Evolutionary conservation across 2,113 vertebrate genomes (phyloP).

Genomic region (Lathamus discolor): DNA sequence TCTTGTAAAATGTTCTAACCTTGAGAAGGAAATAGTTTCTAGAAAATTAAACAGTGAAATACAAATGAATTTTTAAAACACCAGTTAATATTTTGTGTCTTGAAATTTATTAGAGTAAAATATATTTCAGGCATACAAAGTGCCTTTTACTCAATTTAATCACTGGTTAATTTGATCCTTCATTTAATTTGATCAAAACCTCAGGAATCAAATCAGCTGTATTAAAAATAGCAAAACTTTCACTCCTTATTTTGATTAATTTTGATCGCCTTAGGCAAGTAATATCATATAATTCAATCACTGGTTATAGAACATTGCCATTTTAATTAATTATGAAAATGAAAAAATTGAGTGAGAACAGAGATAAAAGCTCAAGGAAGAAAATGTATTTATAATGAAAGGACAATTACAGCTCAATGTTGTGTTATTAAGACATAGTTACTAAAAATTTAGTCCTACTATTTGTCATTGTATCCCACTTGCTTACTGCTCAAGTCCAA

Average conservation of each 20-base stretch:
- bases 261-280: conserved; percentile 65
- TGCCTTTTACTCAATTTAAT: conserved; percentile 67
- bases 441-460: neutral
- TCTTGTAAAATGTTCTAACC: neutral
- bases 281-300: conserved; percentile 70
- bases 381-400: conserved; percentile 39
- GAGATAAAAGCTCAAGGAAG: conserved; percentile 48
- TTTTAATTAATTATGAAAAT: conserved; percentile 71
- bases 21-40: neutral
- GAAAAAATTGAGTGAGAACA: conserved; percentile 25
- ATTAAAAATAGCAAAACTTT: conserved; percentile 70
- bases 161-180: conserved; percentile 62
- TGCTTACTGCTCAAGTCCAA: neutral
- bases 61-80: conserved; percentile 34
- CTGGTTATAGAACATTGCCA: conserved; percentile 56
- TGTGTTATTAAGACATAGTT: conserved; percentile 28
- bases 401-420: conserved; percentile 24
- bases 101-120: conserved; percentile 66
- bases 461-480: neutral
- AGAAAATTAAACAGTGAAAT: conserved; percentile 36
- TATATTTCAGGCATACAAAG: conserved; percentile 55
- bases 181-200: conserved; percentile 71
- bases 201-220: conserved; percentile 59
- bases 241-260: conserved; percentile 67
- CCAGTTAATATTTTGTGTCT: conserved; percentile 28